These are phyloP conservation scores for Umimayanthus kanabou DNA, from an alignment of 92 coral and sea anemone species.

Conservation along the genomic window DNA sequence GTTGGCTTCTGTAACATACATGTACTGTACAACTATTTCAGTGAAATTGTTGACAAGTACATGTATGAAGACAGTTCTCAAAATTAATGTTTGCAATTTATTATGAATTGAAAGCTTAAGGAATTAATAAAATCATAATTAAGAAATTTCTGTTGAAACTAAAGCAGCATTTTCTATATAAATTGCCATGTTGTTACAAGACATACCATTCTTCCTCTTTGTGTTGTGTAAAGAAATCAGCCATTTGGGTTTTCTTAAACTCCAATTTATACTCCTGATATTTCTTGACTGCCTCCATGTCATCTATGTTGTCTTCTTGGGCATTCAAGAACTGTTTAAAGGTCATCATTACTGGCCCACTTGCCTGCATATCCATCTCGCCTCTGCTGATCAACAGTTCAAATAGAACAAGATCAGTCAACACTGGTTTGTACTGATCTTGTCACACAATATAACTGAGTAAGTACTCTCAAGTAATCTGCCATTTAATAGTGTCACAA, in stretches of 20 bases:
- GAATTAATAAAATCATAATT: too few species aligned
- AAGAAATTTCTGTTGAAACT: too few species aligned
- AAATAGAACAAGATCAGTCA: not conserved
- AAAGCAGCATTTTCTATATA: not conserved
- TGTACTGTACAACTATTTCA: too few species aligned
- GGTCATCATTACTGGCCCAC: slow-evolving; percentile 83
- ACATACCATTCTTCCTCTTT: slow-evolving; percentile 99
- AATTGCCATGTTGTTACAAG: not conserved
- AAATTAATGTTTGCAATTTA: too few species aligned
- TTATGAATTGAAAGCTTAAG: too few species aligned
- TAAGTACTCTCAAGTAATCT: too few species aligned
- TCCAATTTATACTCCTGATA: slow-evolving; percentile 95
- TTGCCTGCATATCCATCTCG: slow-evolving; percentile 18
- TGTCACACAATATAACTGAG: too few species aligned
- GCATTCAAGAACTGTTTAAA: slow-evolving; percentile 95
- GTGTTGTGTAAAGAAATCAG: slow-evolving; percentile 91
- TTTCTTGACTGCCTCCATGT: slow-evolving; percentile 92
- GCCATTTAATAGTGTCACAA: too few species aligned
- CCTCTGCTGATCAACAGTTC: not conserved
- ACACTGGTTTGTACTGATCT: not conserved
- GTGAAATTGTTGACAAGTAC: too few species aligned
- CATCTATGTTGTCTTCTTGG: slow-evolving; percentile 93
- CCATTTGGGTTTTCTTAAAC: slow-evolving; percentile 93
- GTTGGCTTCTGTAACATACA: too few species aligned
- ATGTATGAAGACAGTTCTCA: too few species aligned